Evolutionary conservation across 1,140 invertebrate species (phyloP).

Genomic region (Stegodyphus dumicola): DNA sequence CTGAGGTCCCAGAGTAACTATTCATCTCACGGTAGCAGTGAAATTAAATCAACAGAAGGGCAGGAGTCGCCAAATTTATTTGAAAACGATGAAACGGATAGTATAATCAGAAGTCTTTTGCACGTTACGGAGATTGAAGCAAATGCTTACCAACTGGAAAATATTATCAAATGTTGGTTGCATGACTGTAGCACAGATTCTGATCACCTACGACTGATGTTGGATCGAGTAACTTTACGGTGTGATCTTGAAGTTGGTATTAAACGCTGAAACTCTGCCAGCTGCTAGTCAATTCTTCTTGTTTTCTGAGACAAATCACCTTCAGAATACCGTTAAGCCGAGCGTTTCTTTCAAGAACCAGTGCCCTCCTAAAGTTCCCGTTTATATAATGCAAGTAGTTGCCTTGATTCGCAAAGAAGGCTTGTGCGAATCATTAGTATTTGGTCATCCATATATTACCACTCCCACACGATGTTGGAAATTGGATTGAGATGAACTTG

Average conservation of each 20-base stretch:
- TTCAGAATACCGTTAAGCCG: background rate
- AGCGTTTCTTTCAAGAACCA: background rate
- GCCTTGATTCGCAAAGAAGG: conserved; percentile 15
- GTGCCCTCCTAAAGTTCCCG: conserved; percentile 8
- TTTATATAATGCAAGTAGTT: conserved; percentile 18
- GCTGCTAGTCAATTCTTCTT: conserved; percentile 14
- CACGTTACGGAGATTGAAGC: conserved; percentile 25
- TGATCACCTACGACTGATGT: conserved; percentile 22
- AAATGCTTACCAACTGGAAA: conserved; percentile 22
- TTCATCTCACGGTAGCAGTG: conserved; percentile 2
- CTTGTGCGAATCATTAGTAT: conserved; percentile 47
- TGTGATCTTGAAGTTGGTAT: conserved; percentile 49
- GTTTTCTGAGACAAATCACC: background rate
- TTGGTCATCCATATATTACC: conserved; percentile 33
- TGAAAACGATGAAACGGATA: conserved; percentile 26
- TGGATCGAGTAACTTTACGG: background rate
- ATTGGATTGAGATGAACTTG: conserved; percentile 47
- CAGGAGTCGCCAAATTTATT: conserved; percentile 13
- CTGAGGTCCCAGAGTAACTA: background rate
- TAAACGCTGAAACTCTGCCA: conserved; percentile 12
- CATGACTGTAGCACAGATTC: conserved; percentile 47
- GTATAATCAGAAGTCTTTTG: conserved; percentile 24
- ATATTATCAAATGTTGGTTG: conserved; percentile 31
- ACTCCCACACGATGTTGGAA: conserved; percentile 49
- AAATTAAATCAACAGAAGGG: background rate